phyloP scores from a whole-genome alignment of 2,113 vertebrate genomes.

The Halichoerus grypus region DNA sequence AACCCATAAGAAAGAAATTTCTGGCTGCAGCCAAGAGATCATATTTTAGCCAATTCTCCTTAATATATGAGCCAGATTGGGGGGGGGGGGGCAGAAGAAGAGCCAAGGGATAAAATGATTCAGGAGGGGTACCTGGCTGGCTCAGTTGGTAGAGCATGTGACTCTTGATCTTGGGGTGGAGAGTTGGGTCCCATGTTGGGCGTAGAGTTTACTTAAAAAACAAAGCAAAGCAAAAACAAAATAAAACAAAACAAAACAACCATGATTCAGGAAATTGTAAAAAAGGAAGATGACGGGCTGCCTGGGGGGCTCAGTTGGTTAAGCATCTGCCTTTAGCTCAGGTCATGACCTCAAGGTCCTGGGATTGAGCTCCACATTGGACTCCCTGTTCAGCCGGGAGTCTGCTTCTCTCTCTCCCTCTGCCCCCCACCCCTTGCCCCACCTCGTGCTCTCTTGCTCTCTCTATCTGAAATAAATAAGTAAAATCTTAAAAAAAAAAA shows the following conservation, averaged over 20 bases:
- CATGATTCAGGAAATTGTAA: background rate
- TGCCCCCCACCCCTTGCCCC: background rate
- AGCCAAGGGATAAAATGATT: constrained; percentile 34
- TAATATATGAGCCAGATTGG: background rate
- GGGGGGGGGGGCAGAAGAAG: background rate
- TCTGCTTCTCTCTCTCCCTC: background rate
- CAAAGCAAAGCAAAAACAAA: background rate
- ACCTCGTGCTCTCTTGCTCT: background rate
- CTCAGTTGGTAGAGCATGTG: background rate
- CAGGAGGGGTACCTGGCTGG: background rate
- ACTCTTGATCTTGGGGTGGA: background rate
- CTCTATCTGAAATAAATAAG: background rate
- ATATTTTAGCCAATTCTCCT: constrained; percentile 44
- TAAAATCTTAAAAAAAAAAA: background rate
- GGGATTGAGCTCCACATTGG: background rate
- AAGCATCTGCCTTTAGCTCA: background rate
- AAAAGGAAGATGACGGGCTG: background rate
- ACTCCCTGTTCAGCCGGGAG: background rate
- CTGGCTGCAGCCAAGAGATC: background rate
- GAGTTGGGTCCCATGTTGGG: background rate
- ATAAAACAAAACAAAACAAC: background rate
- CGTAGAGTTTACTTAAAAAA: background rate
- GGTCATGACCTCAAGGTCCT: background rate
- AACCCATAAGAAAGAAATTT: constrained; percentile 41
- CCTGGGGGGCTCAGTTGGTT: background rate